Evolutionary conservation across 2,888 invertebrate genomes (phyloP).

Genomic region (Autographa gamma): DNA sequence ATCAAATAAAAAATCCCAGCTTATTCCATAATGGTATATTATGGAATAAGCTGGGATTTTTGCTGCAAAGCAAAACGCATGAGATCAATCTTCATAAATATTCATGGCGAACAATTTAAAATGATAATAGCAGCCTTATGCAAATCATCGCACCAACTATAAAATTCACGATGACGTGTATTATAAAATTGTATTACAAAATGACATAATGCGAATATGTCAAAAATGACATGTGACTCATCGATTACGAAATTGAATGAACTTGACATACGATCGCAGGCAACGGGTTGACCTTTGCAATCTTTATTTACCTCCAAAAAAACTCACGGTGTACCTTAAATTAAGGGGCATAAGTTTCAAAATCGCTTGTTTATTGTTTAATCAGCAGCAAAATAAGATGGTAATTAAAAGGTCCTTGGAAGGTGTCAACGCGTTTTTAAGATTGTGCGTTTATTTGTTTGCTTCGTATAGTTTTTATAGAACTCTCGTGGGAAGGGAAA

Average conservation of each 20-base stretch:
- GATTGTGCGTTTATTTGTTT: slow-evolving; percentile 26
- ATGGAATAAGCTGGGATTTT: too few relatives aligned
- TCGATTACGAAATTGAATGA: slow-evolving; percentile 43
- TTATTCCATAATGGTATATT: too few relatives aligned
- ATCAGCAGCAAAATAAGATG: slow-evolving; percentile 12
- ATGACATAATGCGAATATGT: slow-evolving; percentile 53
- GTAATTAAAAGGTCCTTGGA: slow-evolving; percentile 65
- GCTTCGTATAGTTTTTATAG: slow-evolving; percentile 30
- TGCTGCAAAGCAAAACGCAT: slow-evolving; percentile 31
- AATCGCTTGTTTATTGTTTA: slow-evolving; percentile 7
- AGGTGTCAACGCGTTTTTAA: slow-evolving; percentile 69
- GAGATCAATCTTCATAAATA: slow-evolving; percentile 48
- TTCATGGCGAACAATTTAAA: slow-evolving; percentile 46
- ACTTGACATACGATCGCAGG: slow-evolving; percentile 53
- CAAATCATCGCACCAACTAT: slow-evolving; percentile 49
- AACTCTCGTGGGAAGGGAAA: slow-evolving; percentile 51
- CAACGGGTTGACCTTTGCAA: slow-evolving; percentile 44
- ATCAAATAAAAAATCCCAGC: too few relatives aligned
- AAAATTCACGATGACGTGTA: slow-evolving; percentile 46
- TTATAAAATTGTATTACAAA: slow-evolving; percentile 39
- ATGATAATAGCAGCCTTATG: slow-evolving; percentile 51
- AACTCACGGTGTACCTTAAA: neutral
- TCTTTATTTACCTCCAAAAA: slow-evolving; percentile 12
- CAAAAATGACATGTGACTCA: slow-evolving; percentile 53
- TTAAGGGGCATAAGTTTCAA: neutral